Percentiles rank a stretch among this genome's conserved stretches.
Conservation (phyloP, 1,140 invertebrate species). For the Alviniconcha marisindica region DNA sequence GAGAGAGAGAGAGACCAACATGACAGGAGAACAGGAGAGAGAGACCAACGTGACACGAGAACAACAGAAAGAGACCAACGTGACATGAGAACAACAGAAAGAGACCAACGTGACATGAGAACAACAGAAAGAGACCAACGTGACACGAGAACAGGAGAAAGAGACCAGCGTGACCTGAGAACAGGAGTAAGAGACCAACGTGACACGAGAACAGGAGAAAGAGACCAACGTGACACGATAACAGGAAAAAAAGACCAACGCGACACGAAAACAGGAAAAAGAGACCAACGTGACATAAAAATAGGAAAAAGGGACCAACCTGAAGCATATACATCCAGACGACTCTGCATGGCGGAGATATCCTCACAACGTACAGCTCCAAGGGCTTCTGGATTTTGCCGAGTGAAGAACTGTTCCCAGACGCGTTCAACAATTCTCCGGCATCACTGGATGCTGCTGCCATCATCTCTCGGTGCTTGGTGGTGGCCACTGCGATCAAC, state of each 20-base stretch:
- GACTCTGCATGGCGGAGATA: conserved; percentile 62
- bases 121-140: neutral
- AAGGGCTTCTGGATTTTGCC: conserved; percentile 48
- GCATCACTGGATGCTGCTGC: neutral
- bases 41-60: neutral
- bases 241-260: too few relatives aligned
- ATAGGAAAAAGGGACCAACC: conserved; percentile 41
- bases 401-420: neutral
- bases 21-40: neutral
- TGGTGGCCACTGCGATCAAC: too few relatives aligned
- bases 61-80: neutral
- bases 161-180: too few relatives aligned
- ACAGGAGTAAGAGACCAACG: neutral
- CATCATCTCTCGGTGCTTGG: too few relatives aligned
- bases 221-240: conserved; percentile 52
- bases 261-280: neutral
- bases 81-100: neutral
- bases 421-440: neutral
- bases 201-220: neutral
- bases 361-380: conserved; percentile 61
- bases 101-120: neutral
- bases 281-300: neutral
- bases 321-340: conserved; percentile 67
- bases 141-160: neutral
- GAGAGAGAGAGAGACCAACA: neutral